Evolutionary conservation across 2,113 vertebrate species (phyloP).

Genomic region (Anoplopoma fimbria): DNA sequence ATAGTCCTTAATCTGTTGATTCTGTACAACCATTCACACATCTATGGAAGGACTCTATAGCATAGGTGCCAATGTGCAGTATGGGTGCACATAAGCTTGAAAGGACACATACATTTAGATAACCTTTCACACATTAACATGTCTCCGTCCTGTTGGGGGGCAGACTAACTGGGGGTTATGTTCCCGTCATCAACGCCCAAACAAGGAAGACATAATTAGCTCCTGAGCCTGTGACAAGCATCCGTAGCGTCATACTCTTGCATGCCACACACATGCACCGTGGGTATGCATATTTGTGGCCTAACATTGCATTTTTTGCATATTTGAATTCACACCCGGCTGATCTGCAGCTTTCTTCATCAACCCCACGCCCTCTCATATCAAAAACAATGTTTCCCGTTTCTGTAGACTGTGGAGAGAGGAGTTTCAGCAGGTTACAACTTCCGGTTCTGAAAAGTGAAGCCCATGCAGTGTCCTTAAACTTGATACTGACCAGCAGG

Average conservation of each 20-base stretch:
- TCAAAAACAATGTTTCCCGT: no score
- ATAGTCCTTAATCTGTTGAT: slow-evolving; percentile 14
- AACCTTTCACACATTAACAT: slow-evolving; percentile 14
- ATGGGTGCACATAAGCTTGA: not conserved
- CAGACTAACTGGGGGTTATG: slow-evolving; percentile 10
- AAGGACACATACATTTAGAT: slow-evolving; percentile 3
- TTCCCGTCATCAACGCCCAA: slow-evolving; percentile 44
- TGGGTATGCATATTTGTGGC: slow-evolving; percentile 1
- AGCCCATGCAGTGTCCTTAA: no score
- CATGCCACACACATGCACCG: slow-evolving; percentile 10
- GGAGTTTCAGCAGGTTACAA: no score
- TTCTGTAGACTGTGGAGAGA: no score
- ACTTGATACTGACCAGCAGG: no score
- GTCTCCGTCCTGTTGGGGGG: slow-evolving; percentile 23
- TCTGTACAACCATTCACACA: not conserved
- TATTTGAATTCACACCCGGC: no score
- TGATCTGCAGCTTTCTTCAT: no score
- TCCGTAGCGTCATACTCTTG: slow-evolving; percentile 20
- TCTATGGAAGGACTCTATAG: slow-evolving; percentile 11
- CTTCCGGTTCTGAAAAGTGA: no score
- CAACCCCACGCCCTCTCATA: no score
- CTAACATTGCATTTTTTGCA: no score
- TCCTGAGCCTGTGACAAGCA: slow-evolving; percentile 42
- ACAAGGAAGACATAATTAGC: slow-evolving; percentile 46
- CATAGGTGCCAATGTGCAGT: not conserved